A percentile compares a stretch with the other conserved stretches of the same genome.
phyloP scores from a whole-genome alignment of 2,797 vertebrate species.

The Jordanella pulchra region DNA sequence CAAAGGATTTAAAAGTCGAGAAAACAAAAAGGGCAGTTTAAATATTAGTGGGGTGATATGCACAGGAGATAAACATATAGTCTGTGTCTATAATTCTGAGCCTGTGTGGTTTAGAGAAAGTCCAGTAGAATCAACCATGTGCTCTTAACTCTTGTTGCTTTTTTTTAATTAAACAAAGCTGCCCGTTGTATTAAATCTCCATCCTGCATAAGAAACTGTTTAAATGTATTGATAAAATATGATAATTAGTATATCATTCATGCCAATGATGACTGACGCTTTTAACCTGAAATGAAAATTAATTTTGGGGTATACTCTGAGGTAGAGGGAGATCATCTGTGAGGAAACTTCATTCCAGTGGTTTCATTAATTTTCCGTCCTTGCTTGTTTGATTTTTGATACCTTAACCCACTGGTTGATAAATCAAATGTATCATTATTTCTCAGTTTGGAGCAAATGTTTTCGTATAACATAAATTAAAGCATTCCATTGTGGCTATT shows the following conservation, averaged over 20 bases:
- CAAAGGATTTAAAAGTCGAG: too few species aligned
- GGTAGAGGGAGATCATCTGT: background rate
- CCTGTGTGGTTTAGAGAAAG: background rate
- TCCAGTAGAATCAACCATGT: background rate
- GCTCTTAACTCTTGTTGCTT: background rate
- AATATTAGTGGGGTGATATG: background rate
- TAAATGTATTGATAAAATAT: background rate
- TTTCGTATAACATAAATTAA: background rate
- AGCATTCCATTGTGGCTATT: background rate
- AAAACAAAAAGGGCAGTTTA: background rate
- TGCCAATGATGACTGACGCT: background rate
- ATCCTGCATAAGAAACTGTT: too few species aligned
- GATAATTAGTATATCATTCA: background rate
- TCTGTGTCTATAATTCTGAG: background rate
- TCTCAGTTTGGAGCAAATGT: too few species aligned
- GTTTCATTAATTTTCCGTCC: background rate
- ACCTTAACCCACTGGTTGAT: background rate
- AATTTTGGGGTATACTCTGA: slow-evolving; percentile 5
- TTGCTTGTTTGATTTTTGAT: background rate
- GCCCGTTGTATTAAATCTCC: background rate
- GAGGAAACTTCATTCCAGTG: background rate
- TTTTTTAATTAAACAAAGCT: background rate
- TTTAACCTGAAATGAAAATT: background rate
- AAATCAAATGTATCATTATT: background rate
- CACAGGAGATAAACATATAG: background rate